Evolutionary conservation across 2,113 vertebrate species (phyloP).

Genomic region (Danio rerio): DNA sequence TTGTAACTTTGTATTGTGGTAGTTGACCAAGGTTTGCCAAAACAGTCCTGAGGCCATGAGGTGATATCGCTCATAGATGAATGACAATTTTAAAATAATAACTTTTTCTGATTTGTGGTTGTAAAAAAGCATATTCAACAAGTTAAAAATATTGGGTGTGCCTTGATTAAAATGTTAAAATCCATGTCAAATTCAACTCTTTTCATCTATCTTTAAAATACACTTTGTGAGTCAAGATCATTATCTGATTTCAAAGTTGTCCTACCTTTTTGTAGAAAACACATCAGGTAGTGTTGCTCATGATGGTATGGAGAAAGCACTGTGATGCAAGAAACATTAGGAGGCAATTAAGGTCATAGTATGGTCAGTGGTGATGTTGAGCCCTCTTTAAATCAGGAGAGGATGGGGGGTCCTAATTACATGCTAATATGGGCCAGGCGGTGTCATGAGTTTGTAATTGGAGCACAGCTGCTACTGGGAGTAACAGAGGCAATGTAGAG

Average conservation of each 20-base stretch:
- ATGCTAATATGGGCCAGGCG: slow-evolving; percentile 82
- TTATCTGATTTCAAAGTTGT: neutral
- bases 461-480: slow-evolving; percentile 84
- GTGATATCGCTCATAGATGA: too few relatives aligned
- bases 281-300: neutral
- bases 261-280: neutral
- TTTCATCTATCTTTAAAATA: too few relatives aligned
- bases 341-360: slow-evolving; percentile 62
- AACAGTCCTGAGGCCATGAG: too few relatives aligned
- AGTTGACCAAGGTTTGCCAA: too few relatives aligned
- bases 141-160: too few relatives aligned
- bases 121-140: too few relatives aligned
- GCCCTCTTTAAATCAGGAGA: slow-evolving; percentile 60
- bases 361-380: slow-evolving; percentile 58
- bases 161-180: too few relatives aligned
- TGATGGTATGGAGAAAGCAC: neutral
- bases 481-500: slow-evolving; percentile 31
- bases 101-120: too few relatives aligned
- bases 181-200: too few relatives aligned
- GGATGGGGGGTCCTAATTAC: slow-evolving; percentile 78
- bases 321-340: slow-evolving; percentile 59
- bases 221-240: too few relatives aligned
- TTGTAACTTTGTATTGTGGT: too few relatives aligned
- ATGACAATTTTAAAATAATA: too few relatives aligned
- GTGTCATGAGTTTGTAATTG: slow-evolving; percentile 84